Evolutionary conservation across 2,888 invertebrate species (phyloP).

Genomic region (Tipula helvola): DNA sequence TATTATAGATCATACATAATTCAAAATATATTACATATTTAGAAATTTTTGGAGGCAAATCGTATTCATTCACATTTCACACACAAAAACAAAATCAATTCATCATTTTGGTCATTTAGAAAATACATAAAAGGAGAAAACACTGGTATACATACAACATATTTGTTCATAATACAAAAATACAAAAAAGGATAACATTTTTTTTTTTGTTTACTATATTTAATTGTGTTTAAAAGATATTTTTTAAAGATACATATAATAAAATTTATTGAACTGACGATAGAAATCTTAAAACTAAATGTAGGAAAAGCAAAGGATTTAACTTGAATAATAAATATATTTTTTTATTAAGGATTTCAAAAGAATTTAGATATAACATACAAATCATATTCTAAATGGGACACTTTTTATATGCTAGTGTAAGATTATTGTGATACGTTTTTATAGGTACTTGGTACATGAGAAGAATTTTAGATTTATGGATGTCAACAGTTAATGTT

Average conservation of each 20-base stretch:
- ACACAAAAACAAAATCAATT: neutral
- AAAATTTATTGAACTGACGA: neutral
- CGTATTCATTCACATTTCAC: neutral
- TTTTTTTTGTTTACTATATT: neutral
- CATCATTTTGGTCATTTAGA: neutral
- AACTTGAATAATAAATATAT: neutral
- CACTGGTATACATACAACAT: too few relatives aligned
- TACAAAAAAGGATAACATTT: neutral
- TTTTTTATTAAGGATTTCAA: neutral
- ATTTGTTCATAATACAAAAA: neutral
- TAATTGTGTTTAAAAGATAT: neutral
- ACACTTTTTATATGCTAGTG: neutral
- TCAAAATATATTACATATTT: too few relatives aligned
- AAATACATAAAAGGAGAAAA: neutral
- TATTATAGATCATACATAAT: too few relatives aligned
- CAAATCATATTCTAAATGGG: neutral
- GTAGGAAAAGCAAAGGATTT: neutral
- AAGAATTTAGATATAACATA: neutral
- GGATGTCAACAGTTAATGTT: neutral
- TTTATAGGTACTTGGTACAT: neutral
- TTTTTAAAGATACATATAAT: neutral
- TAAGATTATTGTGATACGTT: neutral
- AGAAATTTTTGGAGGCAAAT: neutral
- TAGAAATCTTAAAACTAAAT: neutral
- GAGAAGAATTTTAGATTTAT: neutral